Evolutionary conservation across 2,888 invertebrate species (phyloP).

Genomic region (Glaucopsyche alexis): DNA sequence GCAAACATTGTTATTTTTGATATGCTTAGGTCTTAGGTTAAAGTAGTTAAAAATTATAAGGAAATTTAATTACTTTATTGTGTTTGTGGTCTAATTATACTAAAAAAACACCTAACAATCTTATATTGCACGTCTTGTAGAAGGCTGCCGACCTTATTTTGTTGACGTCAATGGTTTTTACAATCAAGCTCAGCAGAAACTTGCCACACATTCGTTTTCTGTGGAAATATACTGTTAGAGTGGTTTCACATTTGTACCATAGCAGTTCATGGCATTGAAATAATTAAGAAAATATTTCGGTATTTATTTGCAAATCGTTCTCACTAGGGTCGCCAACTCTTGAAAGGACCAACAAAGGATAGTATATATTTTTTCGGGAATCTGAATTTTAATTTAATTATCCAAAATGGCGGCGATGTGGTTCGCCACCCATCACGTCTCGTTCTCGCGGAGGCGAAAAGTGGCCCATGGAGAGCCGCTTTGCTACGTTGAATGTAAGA

Average conservation of each 20-base stretch:
- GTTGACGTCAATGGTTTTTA: constrained; percentile 53
- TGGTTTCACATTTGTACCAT: not conserved
- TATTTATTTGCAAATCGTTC: not conserved
- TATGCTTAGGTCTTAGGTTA: too few relatives aligned
- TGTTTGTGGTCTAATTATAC: constrained; percentile 3
- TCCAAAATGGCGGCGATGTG: too few relatives aligned
- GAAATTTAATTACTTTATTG: not conserved
- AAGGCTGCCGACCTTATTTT: constrained; percentile 34
- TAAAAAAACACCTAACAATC: not conserved
- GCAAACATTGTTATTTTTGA: too few relatives aligned
- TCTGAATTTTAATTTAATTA: too few relatives aligned
- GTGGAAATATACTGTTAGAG: constrained; percentile 20
- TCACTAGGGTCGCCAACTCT: too few relatives aligned
- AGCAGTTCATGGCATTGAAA: not conserved
- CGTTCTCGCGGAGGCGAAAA: too few relatives aligned
- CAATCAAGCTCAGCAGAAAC: constrained; percentile 29
- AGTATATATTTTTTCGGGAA: too few relatives aligned
- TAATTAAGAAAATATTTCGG: not conserved
- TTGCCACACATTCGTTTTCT: not conserved
- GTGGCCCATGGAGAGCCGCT: too few relatives aligned
- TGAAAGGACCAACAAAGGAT: too few relatives aligned
- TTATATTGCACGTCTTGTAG: constrained; percentile 31
- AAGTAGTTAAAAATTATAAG: too few relatives aligned
- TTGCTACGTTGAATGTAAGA: too few relatives aligned
- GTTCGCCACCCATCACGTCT: too few relatives aligned